A percentile compares a stretch with the other conserved stretches of the same genome.
Conservation (phyloP, 2,888 invertebrate species). For the Pantelozetes paolii region DNA sequence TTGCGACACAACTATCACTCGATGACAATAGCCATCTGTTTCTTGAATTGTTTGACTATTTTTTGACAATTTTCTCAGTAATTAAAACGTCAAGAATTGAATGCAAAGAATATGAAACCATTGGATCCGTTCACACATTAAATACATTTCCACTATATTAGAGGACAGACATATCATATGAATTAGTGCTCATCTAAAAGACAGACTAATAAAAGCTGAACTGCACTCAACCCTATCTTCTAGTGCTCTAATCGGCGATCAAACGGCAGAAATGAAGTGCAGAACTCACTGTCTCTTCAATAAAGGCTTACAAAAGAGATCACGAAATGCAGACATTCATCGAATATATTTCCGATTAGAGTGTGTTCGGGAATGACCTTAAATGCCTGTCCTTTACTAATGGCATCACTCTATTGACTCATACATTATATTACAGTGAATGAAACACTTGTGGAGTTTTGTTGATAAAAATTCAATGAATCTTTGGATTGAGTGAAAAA, state of each 20-base stretch:
- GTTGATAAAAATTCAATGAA: too few relatives aligned
- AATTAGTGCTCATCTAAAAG: too few relatives aligned
- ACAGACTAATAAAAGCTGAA: neutral
- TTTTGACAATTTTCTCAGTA: slow-evolving; percentile 6
- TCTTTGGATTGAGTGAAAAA: too few relatives aligned
- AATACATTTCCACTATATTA: neutral
- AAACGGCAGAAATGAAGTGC: slow-evolving; percentile 4
- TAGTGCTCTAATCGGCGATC: slow-evolving; percentile 8
- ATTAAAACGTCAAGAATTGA: slow-evolving; percentile 9
- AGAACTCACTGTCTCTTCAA: slow-evolving; percentile 9
- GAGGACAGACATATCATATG: too few relatives aligned
- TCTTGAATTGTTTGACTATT: neutral
- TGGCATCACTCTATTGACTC: slow-evolving; percentile 1
- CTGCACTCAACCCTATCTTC: neutral
- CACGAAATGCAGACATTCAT: slow-evolving; percentile 27
- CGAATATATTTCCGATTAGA: slow-evolving; percentile 14
- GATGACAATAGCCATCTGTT: slow-evolving; percentile 27
- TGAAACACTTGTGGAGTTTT: slow-evolving; percentile 10
- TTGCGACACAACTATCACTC: neutral
- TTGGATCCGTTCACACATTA: neutral
- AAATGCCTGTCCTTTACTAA: neutral
- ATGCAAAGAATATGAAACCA: neutral
- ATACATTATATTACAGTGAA: too few relatives aligned
- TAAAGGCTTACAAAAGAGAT: slow-evolving; percentile 6
- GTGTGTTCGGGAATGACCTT: slow-evolving; percentile 9